These are phyloP conservation scores for Mesocentrotus franciscanus DNA, from an alignment of 53 echinoderm and acorn worm genomes.

Conservation along the genomic window DNA sequence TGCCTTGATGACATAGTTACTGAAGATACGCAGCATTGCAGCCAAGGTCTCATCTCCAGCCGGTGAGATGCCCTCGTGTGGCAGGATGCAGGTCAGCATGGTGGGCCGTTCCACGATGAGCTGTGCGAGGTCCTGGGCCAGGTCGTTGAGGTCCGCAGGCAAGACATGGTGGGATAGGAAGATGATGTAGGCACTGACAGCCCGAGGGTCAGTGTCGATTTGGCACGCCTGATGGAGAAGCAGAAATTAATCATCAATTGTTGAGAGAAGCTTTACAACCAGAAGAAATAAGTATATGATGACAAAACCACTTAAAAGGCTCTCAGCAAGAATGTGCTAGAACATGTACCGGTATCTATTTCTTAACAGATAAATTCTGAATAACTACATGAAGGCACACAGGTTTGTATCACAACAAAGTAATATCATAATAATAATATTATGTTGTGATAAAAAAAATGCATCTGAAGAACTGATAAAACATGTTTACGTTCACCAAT, in stretches of 20 bases:
- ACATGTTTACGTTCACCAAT: too few species aligned
- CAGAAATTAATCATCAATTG: neutral
- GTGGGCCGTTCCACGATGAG: slow-evolving; percentile 94
- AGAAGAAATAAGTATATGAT: too few species aligned
- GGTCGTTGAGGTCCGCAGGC: slow-evolving; percentile 82
- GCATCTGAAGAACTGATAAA: too few species aligned
- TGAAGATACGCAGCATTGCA: slow-evolving; percentile 91
- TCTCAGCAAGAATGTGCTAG: too few species aligned
- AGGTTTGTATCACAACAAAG: too few species aligned
- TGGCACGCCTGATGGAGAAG: slow-evolving; percentile 83
- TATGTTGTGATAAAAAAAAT: too few species aligned
- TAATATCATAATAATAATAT: too few species aligned
- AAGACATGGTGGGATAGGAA: slow-evolving; percentile 85
- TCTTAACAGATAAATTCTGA: too few species aligned
- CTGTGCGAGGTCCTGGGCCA: slow-evolving; percentile 95
- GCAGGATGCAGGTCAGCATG: slow-evolving; percentile 82
- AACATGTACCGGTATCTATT: too few species aligned
- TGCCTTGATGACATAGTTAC: slow-evolving; percentile 81
- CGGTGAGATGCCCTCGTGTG: slow-evolving; percentile 60
- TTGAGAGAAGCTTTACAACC: too few species aligned
- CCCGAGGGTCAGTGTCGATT: slow-evolving; percentile 85
- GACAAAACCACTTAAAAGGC: too few species aligned
- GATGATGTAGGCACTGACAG: slow-evolving; percentile 88
- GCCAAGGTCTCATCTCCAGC: slow-evolving; percentile 79
- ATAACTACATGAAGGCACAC: too few species aligned